Evolutionary conservation across 2,113 vertebrate genomes (phyloP).

Genomic region (Lipophrys pholis): DNA sequence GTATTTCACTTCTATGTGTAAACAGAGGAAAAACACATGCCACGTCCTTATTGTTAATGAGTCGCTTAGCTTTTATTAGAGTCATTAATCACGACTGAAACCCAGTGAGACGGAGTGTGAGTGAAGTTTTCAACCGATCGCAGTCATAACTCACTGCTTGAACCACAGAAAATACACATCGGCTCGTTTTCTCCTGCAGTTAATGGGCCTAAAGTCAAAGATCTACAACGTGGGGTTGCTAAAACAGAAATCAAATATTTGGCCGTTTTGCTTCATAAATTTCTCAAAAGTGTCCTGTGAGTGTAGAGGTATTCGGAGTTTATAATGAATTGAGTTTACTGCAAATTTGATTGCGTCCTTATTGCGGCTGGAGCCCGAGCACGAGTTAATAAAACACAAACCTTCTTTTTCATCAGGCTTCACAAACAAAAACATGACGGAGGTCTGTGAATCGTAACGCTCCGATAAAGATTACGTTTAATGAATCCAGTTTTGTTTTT

Average conservation of each 20-base stretch:
- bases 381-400: not conserved
- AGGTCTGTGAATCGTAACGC: slow-evolving; percentile 24
- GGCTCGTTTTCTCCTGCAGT: too few species aligned
- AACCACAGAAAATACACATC: too few species aligned
- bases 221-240: not conserved
- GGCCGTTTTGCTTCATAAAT: not conserved
- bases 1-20: too few species aligned
- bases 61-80: too few species aligned
- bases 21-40: too few species aligned
- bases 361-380: not conserved
- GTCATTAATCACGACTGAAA: too few species aligned
- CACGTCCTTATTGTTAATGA: too few species aligned
- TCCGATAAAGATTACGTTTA: not conserved
- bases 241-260: not conserved
- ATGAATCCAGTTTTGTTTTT: not conserved
- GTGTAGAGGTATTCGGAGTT: not conserved
- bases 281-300: not conserved
- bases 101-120: too few species aligned
- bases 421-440: not conserved
- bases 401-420: not conserved
- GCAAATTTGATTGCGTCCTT: not conserved
- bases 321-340: not conserved
- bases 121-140: too few species aligned
- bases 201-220: too few species aligned
- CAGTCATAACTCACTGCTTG: too few species aligned